Evolutionary conservation across 2,113 vertebrate genomes (phyloP).

Genomic region (Spheniscus mendiculus): DNA sequence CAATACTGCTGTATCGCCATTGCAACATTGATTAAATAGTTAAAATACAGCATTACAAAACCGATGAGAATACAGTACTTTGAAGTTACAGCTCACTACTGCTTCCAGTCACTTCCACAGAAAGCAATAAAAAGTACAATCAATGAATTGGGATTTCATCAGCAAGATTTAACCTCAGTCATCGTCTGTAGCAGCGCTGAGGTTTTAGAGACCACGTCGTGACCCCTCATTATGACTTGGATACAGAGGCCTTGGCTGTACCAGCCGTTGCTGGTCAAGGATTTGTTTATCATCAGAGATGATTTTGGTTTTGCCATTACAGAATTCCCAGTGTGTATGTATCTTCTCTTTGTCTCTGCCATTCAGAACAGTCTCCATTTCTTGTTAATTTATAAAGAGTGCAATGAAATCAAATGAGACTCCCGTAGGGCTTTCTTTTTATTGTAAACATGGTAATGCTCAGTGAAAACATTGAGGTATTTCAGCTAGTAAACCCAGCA

Average conservation of each 20-base stretch:
- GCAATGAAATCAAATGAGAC: background rate
- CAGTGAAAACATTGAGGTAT: slow-evolving; percentile 1
- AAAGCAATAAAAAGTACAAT: background rate
- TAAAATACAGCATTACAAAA: background rate
- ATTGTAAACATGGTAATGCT: background rate
- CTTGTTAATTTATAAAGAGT: slow-evolving; percentile 18
- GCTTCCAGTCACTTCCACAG: background rate
- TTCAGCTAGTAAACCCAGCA: background rate
- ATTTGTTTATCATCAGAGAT: background rate
- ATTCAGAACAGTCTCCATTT: slow-evolving; percentile 9
- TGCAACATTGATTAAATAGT: background rate
- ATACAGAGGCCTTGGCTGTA: background rate
- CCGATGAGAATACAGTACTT: background rate
- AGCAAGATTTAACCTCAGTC: background rate
- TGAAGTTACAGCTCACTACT: background rate
- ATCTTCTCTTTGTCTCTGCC: background rate
- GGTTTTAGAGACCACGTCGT: background rate
- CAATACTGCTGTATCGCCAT: background rate
- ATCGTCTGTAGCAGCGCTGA: background rate
- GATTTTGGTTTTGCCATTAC: background rate
- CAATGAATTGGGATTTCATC: slow-evolving; percentile 42
- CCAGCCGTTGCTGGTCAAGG: background rate
- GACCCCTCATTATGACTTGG: background rate
- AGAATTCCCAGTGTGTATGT: background rate
- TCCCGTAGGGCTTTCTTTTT: slow-evolving; percentile 18